Base-by-base conservation (phyloP, 2,888 invertebrate genomes). In the Polylopha cassiicola region DNA sequence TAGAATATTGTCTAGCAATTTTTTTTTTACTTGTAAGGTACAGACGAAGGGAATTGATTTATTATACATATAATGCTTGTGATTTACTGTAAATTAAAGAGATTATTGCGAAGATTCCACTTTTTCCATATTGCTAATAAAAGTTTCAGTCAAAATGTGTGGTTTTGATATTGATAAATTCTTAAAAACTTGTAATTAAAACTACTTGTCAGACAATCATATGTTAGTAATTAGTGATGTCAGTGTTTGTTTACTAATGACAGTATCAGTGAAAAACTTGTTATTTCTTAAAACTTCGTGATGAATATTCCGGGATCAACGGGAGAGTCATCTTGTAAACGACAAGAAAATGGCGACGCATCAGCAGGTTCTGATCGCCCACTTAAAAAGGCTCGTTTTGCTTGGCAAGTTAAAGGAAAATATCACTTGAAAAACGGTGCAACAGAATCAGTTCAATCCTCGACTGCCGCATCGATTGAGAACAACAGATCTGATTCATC, bases 361-460 rank as follows among this genome's bases (percentile, higher is more conserved):
- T 63, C 70, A 37, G 63, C 67, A 61, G 86, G 86, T 50, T 73
- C 78, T 39, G 87, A 87, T 57, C 87, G 88, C 72, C 89, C 89
- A 60, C 79, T 89, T 52, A 90, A 90, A 68, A 90, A 90, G 72
- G 90, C 90, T 42, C 81, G 88, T 55, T 90, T 87, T 72, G 85
- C 89, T 37, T 90, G 90, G 90, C 89, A 90, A 82, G 87, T 90
- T 43, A 90, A 90, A 73, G 90, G 90, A 23, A 86, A 88, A 81
- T 86, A 88, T 63, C 88, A 89, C 62, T 67, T 89, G 48, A 89
- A 86, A 72, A 84, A 85, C 47, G 77, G 78, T 44, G 47, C 55
- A 37, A 48, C 61, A 14, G 68, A 65, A 16, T 43, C 39, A 18
- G 48, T 48, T 18, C 59, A 58, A 41, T 20, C 51, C 28, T 31